phyloP scores from a whole-genome alignment of 2,113 vertebrate species.

The Thermophis baileyi region DNA sequence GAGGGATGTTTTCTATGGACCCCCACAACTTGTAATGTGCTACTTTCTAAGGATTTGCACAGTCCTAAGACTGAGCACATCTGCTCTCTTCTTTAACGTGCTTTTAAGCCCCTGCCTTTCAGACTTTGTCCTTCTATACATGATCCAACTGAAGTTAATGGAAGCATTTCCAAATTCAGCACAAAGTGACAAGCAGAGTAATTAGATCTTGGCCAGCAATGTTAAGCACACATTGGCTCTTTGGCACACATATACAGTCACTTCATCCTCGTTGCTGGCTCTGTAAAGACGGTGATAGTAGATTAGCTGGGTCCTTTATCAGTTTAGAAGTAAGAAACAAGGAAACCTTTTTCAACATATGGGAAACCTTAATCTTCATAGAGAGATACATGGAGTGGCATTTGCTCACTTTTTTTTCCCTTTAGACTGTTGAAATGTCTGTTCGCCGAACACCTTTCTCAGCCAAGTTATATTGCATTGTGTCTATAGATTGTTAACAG shows the following conservation, averaged over 20 bases:
- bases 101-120: neutral
- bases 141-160: neutral
- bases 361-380: constrained; percentile 40
- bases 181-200: neutral
- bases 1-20: neutral
- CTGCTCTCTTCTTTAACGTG: neutral
- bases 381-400: neutral
- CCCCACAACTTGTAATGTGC: neutral
- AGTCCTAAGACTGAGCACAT: neutral
- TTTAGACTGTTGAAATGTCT: neutral
- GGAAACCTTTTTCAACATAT: constrained; percentile 48
- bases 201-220: neutral
- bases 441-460: neutral
- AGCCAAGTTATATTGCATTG: neutral
- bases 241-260: constrained; percentile 30
- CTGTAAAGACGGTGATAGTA: constrained; percentile 39
- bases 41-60: neutral
- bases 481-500: neutral
- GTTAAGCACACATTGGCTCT: neutral
- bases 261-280: constrained; percentile 48
- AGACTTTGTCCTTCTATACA: neutral
- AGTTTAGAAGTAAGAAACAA: constrained; percentile 54
- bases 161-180: neutral
- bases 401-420: neutral
- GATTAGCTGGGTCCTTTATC: constrained; percentile 64